These are phyloP conservation scores for Heliothis peltigera DNA, from an alignment of 2,888 invertebrate species.

Conservation along the genomic window DNA sequence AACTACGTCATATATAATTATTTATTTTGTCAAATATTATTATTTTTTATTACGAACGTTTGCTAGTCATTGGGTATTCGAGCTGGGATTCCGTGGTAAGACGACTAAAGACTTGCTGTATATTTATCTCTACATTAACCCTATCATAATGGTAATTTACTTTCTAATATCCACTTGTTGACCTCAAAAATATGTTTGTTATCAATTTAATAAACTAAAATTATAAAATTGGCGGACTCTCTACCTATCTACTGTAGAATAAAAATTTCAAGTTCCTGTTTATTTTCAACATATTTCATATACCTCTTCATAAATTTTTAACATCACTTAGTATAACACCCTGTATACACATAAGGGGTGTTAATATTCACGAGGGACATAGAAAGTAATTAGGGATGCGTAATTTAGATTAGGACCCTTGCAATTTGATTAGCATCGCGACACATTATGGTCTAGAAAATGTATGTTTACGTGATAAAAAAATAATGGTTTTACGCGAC, in stretches of 20 bases:
- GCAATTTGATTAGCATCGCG: conserved; percentile 60
- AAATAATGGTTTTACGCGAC: conserved; percentile 12
- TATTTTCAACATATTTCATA: conserved; percentile 12
- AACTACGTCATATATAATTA: too few relatives aligned
- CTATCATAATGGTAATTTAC: too few relatives aligned
- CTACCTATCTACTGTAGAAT: neutral
- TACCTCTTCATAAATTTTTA: conserved; percentile 37
- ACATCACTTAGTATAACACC: conserved; percentile 47
- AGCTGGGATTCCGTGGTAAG: too few relatives aligned
- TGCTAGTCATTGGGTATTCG: too few relatives aligned
- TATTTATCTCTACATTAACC: too few relatives aligned
- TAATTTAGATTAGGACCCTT: conserved; percentile 63
- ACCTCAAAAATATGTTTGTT: too few relatives aligned
- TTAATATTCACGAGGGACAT: conserved; percentile 62
- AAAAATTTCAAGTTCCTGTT: neutral
- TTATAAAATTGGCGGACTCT: neutral
- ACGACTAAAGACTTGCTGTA: too few relatives aligned
- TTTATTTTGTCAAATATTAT: too few relatives aligned
- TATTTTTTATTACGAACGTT: too few relatives aligned
- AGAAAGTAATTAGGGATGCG: conserved; percentile 56
- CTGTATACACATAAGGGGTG: conserved; percentile 24
- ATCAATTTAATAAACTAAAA: too few relatives aligned
- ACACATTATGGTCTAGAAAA: conserved; percentile 50
- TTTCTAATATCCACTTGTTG: too few relatives aligned
- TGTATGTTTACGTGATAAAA: conserved; percentile 35